Base-by-base conservation (phyloP, 1,140 invertebrate species). In the Araneus ventricosus region DNA sequence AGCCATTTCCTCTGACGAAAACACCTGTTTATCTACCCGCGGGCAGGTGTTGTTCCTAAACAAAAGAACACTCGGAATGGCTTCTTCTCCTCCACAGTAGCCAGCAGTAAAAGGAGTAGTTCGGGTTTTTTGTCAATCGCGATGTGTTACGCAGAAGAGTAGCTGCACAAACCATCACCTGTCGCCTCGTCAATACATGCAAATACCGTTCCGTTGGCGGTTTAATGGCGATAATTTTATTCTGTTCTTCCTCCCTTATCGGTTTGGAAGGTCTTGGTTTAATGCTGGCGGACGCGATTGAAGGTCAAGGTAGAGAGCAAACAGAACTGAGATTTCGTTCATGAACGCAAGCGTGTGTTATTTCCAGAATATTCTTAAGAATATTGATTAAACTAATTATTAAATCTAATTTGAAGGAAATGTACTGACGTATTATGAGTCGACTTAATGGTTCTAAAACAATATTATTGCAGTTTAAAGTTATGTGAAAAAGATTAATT, bases 1-100 rank as follows among this genome's bases (percentile, higher is more conserved):
- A 34, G 14, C 70, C 70, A 20, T 75, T 20, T 20, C 1, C 17
- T 34, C 59, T 17, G 34, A 75, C 34, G 70, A 75, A 20, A 37
- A 75, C 70, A 75, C 70, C 70, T 75, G 70, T 75, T 75, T 75
- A 37, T 75, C 70, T 34, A 75, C 27, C 20, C 27, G 70, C 17
- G 10, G 27, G 70, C 70, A 75, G 70, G 70, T 75, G 70, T 75
- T 75, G 30, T 37, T 37, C 3, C 63, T 67, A 67, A 67, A 67
- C 63, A 67, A 67, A 67, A 27, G 8, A 67, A 17, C 67, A 75
- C 30, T 75, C 17, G 6, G 70, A 75, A 34, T 17, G 37, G 4
- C 20, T 75, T 30, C 24, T 70, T 30, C 14, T n/a, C n/a, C 59
- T 63, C 59, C 59, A 63, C 59, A 52, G 45, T n/a, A 24, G 59